Evolutionary conservation across 2,113 vertebrate genomes (phyloP), one percentile per base, ranked within the genome.

Genomic region (Amia ocellicauda): DNA sequence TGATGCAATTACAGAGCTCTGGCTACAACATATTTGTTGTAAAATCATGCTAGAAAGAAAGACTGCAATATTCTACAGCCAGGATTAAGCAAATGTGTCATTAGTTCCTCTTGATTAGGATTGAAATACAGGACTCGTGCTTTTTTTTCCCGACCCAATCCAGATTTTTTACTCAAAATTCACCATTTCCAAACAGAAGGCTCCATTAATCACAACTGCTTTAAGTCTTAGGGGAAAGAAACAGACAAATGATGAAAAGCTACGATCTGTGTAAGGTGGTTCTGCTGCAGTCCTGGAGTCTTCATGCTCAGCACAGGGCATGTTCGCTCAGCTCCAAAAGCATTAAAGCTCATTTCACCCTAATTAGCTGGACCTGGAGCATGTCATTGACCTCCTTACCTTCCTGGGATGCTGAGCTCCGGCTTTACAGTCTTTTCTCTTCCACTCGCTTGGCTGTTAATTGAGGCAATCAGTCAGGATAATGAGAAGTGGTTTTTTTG

Each of bases 381-480:
- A 55, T 76, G 59, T 58, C 43, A 58, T n/a, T 62, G 67, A 79
- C 75, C 45, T 54, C 61, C 68, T 71, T 83, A 36, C 49, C 43
- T 79, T 84, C 72, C 74, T 76, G 74, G 67, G 76, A 72, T 10
- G 68, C 47, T 69, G 68, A 58, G 51, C 22, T 14, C 58, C 60
- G 79, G 69, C 47, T 14, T 76, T 72, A 65, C 43, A 24, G 62
- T 16, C 14, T 52, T 36, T 62, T 52, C 17, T 41, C 26, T 70
- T 22, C 67, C 56, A 65, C 51, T 62, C 65, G 58, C 22, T 10
- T 53, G 17, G 66, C 70, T 72, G 26, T 64, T 88, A 82, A 83
- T 75, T 69, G 64, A 73, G 80, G 76, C 65, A 74, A 78, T 81
- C 77, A 63, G 64, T 82, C 76, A 80, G 68, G 64, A 58, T 73